These are phyloP conservation scores for Cryptus armator DNA, from an alignment of 2,888 invertebrate genomes.

Conservation along the genomic window DNA sequence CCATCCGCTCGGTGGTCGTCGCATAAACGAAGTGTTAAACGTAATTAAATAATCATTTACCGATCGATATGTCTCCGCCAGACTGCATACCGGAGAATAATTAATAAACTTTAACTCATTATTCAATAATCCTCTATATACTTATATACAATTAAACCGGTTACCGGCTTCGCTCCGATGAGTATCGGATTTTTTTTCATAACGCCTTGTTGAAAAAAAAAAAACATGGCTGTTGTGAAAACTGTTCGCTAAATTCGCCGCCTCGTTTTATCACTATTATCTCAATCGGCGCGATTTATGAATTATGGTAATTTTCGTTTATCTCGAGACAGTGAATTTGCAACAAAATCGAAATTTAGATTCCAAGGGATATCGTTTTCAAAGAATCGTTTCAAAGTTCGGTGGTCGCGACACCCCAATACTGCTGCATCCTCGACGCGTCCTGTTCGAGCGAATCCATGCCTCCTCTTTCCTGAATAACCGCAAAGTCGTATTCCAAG, in stretches of 20 bases:
- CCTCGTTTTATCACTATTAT: not conserved
- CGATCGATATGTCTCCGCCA: not conserved
- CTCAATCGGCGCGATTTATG: not conserved
- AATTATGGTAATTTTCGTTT: not conserved
- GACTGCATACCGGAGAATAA: not conserved
- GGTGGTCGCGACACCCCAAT: slow-evolving; percentile 96
- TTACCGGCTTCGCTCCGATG: not conserved
- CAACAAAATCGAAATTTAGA: not conserved
- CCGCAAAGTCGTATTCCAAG: slow-evolving; percentile 93
- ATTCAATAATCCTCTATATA: not conserved
- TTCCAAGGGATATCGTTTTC: not conserved
- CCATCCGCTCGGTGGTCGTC: not conserved
- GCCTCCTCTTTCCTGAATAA: slow-evolving; percentile 91
- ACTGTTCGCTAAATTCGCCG: not conserved
- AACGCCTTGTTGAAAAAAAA: too few species aligned
- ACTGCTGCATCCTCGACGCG: slow-evolving; percentile 93
- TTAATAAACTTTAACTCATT: slow-evolving; percentile 1
- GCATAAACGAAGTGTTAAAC: not conserved
- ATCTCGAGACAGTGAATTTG: not conserved
- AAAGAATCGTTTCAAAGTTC: slow-evolving; percentile 88
- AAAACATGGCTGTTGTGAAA: not conserved
- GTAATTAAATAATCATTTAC: not conserved
- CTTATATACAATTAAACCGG: too few species aligned
- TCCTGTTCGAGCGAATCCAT: slow-evolving; percentile 93
- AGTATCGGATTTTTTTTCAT: not conserved